Conservation (phyloP, 2,888 invertebrate species). For the Carabus problematicus region DNA sequence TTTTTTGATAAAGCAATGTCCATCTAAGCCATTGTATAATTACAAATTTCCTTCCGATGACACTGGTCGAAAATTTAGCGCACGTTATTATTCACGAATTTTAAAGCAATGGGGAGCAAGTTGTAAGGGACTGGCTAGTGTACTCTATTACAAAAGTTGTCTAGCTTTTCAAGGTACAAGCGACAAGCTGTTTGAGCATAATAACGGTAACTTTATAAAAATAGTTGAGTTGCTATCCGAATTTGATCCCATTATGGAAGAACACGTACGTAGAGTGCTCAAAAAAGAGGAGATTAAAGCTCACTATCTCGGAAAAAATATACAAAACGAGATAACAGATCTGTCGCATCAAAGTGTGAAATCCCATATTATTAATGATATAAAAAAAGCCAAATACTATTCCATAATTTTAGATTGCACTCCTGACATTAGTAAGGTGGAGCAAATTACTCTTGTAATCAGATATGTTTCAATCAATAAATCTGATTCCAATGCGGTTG, state of each 20-base stretch:
- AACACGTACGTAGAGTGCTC: slow-evolving; percentile 6
- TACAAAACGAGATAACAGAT: slow-evolving; percentile 1
- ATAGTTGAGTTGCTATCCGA: not conserved
- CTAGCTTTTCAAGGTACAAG: no score
- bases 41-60: no score
- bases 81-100: no score
- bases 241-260: not conserved
- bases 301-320: not conserved
- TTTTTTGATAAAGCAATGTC: no score
- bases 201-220: slow-evolving; percentile 7
- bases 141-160: no score
- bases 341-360: not conserved
- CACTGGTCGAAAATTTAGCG: no score
- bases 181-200: no score
- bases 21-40: no score
- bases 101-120: no score
- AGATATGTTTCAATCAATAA: slow-evolving; percentile 45
- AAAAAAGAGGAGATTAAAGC: not conserved
- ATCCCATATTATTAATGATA: not conserved
- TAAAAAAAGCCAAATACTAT: no score
- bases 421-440: not conserved
- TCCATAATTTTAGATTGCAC: not conserved
- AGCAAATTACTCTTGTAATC: slow-evolving; percentile 36
- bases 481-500: slow-evolving; percentile 35
- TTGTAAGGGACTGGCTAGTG: no score